Evolutionary conservation across 2,113 vertebrate genomes (phyloP), one percentile per base, ranked within the genome.

Genomic region (Hyla sarda): DNA sequence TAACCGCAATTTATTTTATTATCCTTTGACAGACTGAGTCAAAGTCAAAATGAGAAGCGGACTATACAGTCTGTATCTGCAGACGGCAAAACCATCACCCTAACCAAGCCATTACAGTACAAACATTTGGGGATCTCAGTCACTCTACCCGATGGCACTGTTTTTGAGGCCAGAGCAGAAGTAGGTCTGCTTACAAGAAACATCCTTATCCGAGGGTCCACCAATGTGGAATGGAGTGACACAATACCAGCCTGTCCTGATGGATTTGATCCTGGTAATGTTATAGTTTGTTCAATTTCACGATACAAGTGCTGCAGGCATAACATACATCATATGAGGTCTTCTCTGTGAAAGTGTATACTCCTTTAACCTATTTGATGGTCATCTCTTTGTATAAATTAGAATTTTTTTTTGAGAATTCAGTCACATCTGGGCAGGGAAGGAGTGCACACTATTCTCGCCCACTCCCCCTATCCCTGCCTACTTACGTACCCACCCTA

Each of bases 121-220:
- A 91, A 90, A 19, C 96, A 97, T 84, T 92, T 96, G 25, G 96
- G 95, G 65, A 90, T 94, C 85, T 83, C 88, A 0, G 90, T 95
- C 83, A 92, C 90, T 0, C 92, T 97, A 84, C 93, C 95, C 1
- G 94, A 95, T 48, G 94, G 93, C 10, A 93, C 91, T 0, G 32
- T 86, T 41, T 95, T 97, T 83, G 92, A 97, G 87, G 95, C 90
- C 50, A 92, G 95, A 67, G 96, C 94, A 1, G 96, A 97, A 90
- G 95, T 96, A 85, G 96, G 96, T 23, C 90, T 97, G 47, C 95
- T 97, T 84, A 97, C 95, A 87, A 94, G 96, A 89, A 97, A 97
- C 90, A 92, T 97, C 1, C 84, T 96, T 28, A 93, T 97, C 7
- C 93, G 94, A 89, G 96, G 96, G 1, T 94, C 95, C 52, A 87